Base-by-base conservation (phyloP, 2,113 vertebrate species). In the Peromyscus leucopus region DNA sequence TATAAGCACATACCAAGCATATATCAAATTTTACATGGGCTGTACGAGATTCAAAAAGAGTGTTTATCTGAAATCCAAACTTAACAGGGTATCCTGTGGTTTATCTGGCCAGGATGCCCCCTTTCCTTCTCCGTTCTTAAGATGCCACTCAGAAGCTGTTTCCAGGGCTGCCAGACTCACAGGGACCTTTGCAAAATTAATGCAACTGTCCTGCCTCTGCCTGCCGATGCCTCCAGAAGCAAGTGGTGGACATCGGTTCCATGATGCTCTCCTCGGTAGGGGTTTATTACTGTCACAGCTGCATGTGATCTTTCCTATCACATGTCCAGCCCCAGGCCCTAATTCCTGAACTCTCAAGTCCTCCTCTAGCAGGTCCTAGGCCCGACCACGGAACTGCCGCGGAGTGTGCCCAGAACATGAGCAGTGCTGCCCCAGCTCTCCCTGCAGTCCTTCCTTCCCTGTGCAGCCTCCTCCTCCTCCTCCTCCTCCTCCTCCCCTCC, bases 11-110 rank as follows among this genome's bases (percentile, higher is more conserved):
- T 83, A 83, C 57, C 57, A 84, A 42, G 22, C 57, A 84, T 11
- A 1, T 51, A 22, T 57, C 79, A 12, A 51, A 10, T 26, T 92
- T 80, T 86, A 42, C 59, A 69, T 5, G 55, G 69, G 46, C 19
- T 72, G 61, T 75, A 63, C 33, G n/a, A 71, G 19, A n/a, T 28
- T 71, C 31, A 88, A 88, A 88, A 71, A 55, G 26, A 26, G 80
- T 72, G 19, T 61, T 84, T 80, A 84, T 71, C 86, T 90, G 93
- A 86, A 61, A 84, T 36, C 48, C 46, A n/a, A 1, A 51, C 76
- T 61, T 63, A 88, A 57, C n/a, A 22, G 17, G 24, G 28, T 76
- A 17, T 90, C 63, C 61, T 85, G 80, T 33, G n/a, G 51, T 91
- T 93, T 72, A 67, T 87, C 83, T 89, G 7, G 42, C 51, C 57